phyloP scores from a whole-genome alignment of 2,888 invertebrate species.

The Halictus quadricinctus region DNA sequence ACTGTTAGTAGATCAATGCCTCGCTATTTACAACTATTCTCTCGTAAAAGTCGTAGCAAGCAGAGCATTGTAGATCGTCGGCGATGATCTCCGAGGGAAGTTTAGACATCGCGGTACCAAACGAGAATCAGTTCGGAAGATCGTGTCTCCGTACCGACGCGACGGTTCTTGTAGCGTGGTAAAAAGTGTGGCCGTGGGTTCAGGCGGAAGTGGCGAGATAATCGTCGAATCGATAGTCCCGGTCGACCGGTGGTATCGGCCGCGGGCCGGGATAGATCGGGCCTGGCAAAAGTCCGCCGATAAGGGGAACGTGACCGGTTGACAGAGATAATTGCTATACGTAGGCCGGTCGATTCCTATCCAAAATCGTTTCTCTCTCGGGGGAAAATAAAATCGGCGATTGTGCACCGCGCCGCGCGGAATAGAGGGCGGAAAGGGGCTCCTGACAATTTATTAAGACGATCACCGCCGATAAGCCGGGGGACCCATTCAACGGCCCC shows the following conservation, averaged over 20 bases:
- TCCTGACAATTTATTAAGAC: constrained; percentile 77
- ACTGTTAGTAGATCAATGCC: too few species aligned
- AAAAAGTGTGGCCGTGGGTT: constrained; percentile 20
- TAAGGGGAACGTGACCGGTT: constrained; percentile 63
- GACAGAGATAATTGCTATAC: constrained; percentile 63
- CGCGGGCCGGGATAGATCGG: constrained; percentile 47
- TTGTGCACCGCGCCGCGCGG: constrained; percentile 30
- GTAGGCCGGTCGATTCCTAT: constrained; percentile 59
- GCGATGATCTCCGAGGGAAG: neutral
- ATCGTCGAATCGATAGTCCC: constrained; percentile 51
- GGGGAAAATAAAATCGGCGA: constrained; percentile 53
- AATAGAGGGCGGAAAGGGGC: constrained; percentile 57
- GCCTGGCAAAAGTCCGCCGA: constrained; percentile 46
- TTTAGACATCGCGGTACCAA: constrained; percentile 12
- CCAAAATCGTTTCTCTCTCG: constrained; percentile 61
- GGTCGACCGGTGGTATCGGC: constrained; percentile 15
- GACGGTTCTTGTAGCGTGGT: neutral
- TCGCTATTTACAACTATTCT: neutral
- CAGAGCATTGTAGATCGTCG: neutral
- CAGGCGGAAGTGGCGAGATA: constrained; percentile 55
- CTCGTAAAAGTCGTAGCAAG: neutral
- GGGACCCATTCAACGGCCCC: constrained; percentile 70
- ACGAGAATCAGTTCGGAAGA: neutral
- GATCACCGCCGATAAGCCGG: constrained; percentile 72
- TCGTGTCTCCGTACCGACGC: constrained; percentile 1